These are phyloP conservation scores for Abscondita cerata DNA, from an alignment of 2,888 invertebrate species.

Conservation along the genomic window DNA sequence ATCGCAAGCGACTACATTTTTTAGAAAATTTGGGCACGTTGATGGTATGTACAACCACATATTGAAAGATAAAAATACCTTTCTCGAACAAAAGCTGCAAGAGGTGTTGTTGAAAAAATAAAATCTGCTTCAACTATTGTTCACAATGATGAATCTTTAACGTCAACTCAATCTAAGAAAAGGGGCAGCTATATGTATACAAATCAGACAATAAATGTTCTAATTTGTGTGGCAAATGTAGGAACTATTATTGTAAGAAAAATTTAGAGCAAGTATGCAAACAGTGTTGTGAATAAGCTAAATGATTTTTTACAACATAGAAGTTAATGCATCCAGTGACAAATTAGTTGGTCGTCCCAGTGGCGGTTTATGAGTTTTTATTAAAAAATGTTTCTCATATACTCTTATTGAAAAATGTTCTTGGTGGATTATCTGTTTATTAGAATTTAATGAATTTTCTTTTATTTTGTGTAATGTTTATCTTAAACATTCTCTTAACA, in stretches of 20 bases:
- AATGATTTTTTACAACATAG: constrained; percentile 16
- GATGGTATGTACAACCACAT: constrained; percentile 1
- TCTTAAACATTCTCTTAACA: no score
- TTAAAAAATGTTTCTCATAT: no score
- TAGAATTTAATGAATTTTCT: no score
- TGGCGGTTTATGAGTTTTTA: no score
- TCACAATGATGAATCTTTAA: constrained; percentile 7
- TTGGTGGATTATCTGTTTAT: no score
- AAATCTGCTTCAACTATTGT: constrained; percentile 6
- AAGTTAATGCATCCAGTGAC: no score
- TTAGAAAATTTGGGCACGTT: no score
- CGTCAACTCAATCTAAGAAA: constrained; percentile 4
- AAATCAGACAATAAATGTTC: constrained; percentile 16
- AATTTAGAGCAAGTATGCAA: constrained; percentile 16
- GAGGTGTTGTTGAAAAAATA: constrained; percentile 8
- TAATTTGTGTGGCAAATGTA: constrained; percentile 14
- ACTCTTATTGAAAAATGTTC: no score
- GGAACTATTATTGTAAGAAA: constrained; percentile 15
- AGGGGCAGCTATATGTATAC: constrained; percentile 11
- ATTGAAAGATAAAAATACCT: constrained; percentile 9
- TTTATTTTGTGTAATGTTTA: no score
- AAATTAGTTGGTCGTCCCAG: no score
- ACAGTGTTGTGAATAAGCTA: constrained; percentile 14
- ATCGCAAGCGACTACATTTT: no score
- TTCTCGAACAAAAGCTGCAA: constrained; percentile 12